Evolutionary conservation across 2,113 vertebrate species (phyloP).

Genomic region (Limanda limanda): DNA sequence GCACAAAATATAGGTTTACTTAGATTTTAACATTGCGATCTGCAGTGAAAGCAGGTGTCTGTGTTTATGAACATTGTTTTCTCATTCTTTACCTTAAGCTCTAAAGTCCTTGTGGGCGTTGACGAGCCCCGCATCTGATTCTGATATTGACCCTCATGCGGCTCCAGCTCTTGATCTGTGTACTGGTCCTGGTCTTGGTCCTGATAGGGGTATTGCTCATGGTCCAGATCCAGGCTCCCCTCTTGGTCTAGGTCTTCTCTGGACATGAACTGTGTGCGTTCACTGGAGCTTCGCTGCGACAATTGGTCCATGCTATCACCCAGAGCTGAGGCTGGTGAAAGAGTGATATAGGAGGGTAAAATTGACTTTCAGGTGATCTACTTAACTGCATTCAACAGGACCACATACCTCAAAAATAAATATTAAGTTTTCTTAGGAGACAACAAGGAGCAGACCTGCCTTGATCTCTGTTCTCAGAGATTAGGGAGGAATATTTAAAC

Average conservation of each 20-base stretch:
- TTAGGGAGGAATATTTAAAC: slow-evolving; percentile 3
- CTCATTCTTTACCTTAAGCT: slow-evolving; percentile 89
- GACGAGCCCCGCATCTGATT: slow-evolving; percentile 62
- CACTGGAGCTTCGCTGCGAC: slow-evolving; percentile 82
- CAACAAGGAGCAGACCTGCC: not conserved
- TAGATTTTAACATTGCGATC: no score
- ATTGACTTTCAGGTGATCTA: not conserved
- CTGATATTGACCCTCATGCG: slow-evolving; percentile 47
- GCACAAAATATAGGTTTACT: no score
- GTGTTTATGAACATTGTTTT: not conserved
- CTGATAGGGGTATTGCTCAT: slow-evolving; percentile 80
- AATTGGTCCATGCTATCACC: slow-evolving; percentile 90
- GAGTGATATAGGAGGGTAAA: slow-evolving; percentile 43
- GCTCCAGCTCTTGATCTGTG: slow-evolving; percentile 76
- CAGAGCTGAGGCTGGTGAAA: slow-evolving; percentile 84
- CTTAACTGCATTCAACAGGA: not conserved
- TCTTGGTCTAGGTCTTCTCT: slow-evolving; percentile 83
- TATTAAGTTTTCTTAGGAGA: not conserved
- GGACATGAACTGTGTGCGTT: slow-evolving; percentile 79
- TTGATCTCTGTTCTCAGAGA: not conserved
- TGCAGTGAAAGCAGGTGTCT: not conserved
- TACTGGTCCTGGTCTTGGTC: slow-evolving; percentile 81
- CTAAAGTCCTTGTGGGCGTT: slow-evolving; percentile 88
- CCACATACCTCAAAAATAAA: not conserved
- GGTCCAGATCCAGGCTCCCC: slow-evolving; percentile 77